Evolutionary conservation across 2,113 vertebrate genomes (phyloP), one percentile per base, ranked within the genome.

Genomic region (Thamnophis sirtalis): DNA sequence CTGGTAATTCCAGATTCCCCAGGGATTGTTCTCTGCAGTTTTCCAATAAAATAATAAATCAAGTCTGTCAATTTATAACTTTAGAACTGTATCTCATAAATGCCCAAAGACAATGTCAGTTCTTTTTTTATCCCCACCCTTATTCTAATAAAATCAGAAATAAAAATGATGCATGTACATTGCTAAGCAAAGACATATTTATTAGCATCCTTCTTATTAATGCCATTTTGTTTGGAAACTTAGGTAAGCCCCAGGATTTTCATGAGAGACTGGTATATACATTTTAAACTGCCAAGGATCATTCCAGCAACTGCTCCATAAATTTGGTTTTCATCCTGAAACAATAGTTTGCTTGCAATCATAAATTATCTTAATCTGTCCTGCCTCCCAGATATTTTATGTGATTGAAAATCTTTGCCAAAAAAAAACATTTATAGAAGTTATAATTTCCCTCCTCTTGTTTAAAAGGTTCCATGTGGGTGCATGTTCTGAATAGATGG

Each of bases 391-490:
- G 94, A 94, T 86, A 94, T 93, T 95, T 96, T 93, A 55, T 94
- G 90, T 94, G 92, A 91, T 95, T 95, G 92, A 93, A 95, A 94
- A 93, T 87, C 89, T 96, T 96, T 93, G 94, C 96, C 95, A 96
- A 92, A 96, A 54, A 4, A 1, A 28, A 88, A 95, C 91, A 95
- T 93, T 95, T 94, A 95, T 95, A 95, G 95, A 91, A 92, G 63
- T 90, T 96, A 94, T 94, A 95, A 95, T 94, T 93, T 94, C 94
- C 89, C 92, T 89, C 91, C 90, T 96, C 54, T 11, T 85, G 89
- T 94, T 95, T 96, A 95, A 96, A 94, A 95, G 90, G 87, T 96
- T 96, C 96, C 96, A 95, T 94, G 94, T 96, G 96, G 51, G 84
- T 93, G 51, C 84, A 17, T 85, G 91, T 91, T 95, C 94, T 93